Percentiles rank a stretch among this genome's conserved stretches.
Conservation (phyloP, 2,113 vertebrate genomes). For the Siniperca chuatsi region DNA sequence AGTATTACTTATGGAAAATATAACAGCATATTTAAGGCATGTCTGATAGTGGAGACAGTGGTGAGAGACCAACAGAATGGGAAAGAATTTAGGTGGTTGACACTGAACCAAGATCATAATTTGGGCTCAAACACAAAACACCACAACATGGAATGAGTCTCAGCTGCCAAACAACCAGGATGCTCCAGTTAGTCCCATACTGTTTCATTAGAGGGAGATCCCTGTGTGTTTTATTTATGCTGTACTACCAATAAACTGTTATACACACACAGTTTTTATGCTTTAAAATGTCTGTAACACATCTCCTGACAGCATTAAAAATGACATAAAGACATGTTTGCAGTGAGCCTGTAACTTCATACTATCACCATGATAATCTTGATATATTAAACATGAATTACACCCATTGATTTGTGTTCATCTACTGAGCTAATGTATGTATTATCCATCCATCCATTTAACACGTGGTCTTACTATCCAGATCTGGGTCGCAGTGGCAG, state of each 20-base stretch:
- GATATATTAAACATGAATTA: neutral
- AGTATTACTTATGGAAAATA: conserved; percentile 49
- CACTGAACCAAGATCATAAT: conserved; percentile 66
- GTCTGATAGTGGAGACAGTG: conserved; percentile 72
- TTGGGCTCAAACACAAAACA: conserved; percentile 66
- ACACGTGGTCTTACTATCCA: neutral
- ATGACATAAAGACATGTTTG: neutral
- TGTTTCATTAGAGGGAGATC: conserved; percentile 36
- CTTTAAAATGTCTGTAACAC: neutral
- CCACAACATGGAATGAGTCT: conserved; percentile 66
- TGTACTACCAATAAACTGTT: neutral
- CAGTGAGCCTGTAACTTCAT: neutral
- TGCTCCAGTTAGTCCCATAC: conserved; percentile 23
- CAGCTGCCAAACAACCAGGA: conserved; percentile 56
- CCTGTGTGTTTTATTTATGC: conserved; percentile 16
- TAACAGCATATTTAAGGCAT: conserved; percentile 42
- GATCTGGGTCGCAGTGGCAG: neutral
- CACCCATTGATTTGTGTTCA: neutral
- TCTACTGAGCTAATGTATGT: neutral
- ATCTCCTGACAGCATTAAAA: neutral
- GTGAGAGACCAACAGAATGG: conserved; percentile 60
- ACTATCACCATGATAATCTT: neutral
- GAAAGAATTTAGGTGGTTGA: conserved; percentile 67
- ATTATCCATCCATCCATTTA: neutral
- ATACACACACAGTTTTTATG: neutral